These are phyloP conservation scores for Australoheros scitulus DNA, from an alignment of 2,113 vertebrate genomes.

Conservation along the genomic window DNA sequence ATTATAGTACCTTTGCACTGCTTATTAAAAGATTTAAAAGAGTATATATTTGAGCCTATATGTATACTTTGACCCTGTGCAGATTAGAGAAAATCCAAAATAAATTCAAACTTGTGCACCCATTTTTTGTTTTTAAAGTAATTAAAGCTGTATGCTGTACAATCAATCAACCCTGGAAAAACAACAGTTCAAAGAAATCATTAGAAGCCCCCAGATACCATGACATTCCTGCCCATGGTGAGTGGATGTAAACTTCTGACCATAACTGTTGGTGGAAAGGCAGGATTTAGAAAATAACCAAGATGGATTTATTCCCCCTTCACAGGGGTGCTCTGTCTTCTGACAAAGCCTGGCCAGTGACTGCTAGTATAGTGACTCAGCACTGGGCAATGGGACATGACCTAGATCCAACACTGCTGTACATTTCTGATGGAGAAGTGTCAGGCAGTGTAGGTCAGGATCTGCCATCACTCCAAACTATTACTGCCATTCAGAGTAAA, in stretches of 20 bases:
- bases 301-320: not conserved
- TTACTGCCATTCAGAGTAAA: constrained; percentile 45
- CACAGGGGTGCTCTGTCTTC: not conserved
- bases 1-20: not conserved
- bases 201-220: not conserved
- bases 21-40: not conserved
- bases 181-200: not conserved
- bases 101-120: not conserved
- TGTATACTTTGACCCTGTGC: not conserved
- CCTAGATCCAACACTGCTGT: constrained; percentile 37
- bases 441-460: constrained; percentile 51
- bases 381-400: constrained; percentile 29
- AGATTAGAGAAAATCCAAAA: not conserved
- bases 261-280: not conserved
- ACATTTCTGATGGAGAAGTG: constrained; percentile 53
- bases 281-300: constrained; percentile 5
- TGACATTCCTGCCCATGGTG: not conserved
- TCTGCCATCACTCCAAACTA: constrained; percentile 43
- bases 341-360: not conserved
- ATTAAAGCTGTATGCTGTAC: not conserved
- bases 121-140: not conserved
- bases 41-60: not conserved
- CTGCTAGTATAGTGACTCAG: constrained; percentile 55
- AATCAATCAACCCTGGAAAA: not conserved
- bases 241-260: not conserved